Base-by-base conservation (phyloP, 2,888 invertebrate species). In the Drosophila subsilvestris region DNA sequence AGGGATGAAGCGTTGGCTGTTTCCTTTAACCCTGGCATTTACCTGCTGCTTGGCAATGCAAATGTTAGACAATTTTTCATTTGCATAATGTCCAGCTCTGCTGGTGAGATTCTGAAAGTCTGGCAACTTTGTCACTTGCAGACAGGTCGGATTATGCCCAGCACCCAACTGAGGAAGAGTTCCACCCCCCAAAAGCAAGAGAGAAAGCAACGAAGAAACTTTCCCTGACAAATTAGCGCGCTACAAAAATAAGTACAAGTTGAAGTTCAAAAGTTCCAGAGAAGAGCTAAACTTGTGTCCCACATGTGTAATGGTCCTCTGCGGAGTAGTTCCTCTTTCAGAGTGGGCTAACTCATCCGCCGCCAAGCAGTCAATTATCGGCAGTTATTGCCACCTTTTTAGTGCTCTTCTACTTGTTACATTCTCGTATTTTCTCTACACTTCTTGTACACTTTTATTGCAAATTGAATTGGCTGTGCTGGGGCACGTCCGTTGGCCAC, bases 381-480 rank as follows among this genome's bases (percentile, higher is more conserved):
- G 57, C 42, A 57, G 57, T 27, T 27, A 73, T 48, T 57, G 65
- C 53, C 57, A 70, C 63, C 72, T 55, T 22, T 44, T 45, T 50
- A 27, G 43, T 20, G 69, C 62, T 68, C 66, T 55, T 67, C 56
- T 55, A 57, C 49, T 68, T 68, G 66, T 49, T 66, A 55, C 66
- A 55, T 56, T 43, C 22, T 1, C n/a, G n/a, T n/a, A n/a, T 42
- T 8, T 10, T 25, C 22, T 22, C 25, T 37, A 53, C 58, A 57
- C 58, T 72, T 45, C 45, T 63, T 55, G 45, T 53, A 51, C 67
- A 77, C 61, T 68, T 79, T 87, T 87, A 82, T 79, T 82, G 83
- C 86, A 85, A 88, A 87, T 88, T 85, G 77, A 87, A 85, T 79
- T 82, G 82, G 75, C 88, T 74, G 63, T 58, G 79, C 75, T 27